Base-by-base conservation (phyloP, 2,888 invertebrate species). In the Drosophila algonquin region DNA sequence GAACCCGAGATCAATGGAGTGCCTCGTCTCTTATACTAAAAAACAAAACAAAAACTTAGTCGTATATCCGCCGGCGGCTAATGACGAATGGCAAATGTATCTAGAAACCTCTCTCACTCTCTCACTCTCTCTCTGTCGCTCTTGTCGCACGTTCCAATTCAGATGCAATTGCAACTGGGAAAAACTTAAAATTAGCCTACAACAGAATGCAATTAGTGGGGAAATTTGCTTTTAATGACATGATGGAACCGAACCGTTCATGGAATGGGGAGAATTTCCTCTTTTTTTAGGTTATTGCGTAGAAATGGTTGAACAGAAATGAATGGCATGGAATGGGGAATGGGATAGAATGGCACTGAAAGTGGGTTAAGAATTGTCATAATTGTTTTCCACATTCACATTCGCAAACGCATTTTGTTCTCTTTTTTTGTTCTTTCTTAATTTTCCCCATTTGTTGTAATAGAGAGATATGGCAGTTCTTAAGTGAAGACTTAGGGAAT, bases 1-100 rank as follows among this genome's bases (percentile, higher is more conserved):
- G 86, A 82, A 80, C 86, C 62, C 83, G 72, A 79, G 86, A 86
- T 82, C 86, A 82, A 83, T 86, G 77, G n/a, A 79, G 71, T 40
- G 40, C 65, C 32, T 68, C 70, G 69, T 81, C 75, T 14, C 40
- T 14, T 75, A 75, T 72, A 55, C 53, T 21, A 18, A 18, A 12
- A 21, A 53, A 40, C 9, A 40, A 18, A 30, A 59, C 35, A 40
- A 54, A 40, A 40, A 60, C 35, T 8, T 27, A 21, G 27, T 30
- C 40, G 40, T 5, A 40, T 40, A 40, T 40, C 40, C 40, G 40
- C 14, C 4, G 40, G 40, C 14, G 14, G 14, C 14, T 40, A 40
- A 14, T 40, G 40, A 40, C 40, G 14, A 40, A 40, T 40, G 40
- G 14, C 40, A 14, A 40, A 48, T 50, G n/a, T 63, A 44, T 60